Conservation (phyloP, 2,888 invertebrate genomes). For the Nomada ruficornis region DNA sequence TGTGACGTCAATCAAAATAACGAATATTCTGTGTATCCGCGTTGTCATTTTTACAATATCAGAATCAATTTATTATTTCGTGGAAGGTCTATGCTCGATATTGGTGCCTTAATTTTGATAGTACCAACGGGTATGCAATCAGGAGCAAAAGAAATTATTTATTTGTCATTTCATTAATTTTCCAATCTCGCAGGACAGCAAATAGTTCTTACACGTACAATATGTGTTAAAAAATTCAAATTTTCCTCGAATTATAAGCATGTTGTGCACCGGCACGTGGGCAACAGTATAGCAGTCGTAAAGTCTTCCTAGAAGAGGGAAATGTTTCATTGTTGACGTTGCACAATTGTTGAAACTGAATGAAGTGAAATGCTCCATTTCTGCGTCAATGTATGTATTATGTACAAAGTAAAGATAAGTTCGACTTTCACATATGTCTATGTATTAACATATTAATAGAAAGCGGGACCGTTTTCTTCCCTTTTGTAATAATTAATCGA, state of each 20-base stretch:
- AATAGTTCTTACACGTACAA: not conserved
- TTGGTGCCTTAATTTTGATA: too few species aligned
- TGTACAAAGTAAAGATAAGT: constrained; percentile 77
- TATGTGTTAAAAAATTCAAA: not conserved
- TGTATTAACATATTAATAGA: constrained; percentile 15
- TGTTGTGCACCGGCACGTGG: not conserved
- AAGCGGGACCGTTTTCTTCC: constrained; percentile 31
- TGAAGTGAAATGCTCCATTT: constrained; percentile 37
- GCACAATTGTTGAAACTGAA: constrained; percentile 37
- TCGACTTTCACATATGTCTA: constrained; percentile 1
- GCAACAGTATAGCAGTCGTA: too few species aligned
- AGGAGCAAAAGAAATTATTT: too few species aligned
- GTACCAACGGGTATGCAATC: too few species aligned
- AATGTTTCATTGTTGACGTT: constrained; percentile 40
- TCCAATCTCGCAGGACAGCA: not conserved
- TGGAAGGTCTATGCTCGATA: not conserved
- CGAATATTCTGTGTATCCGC: constrained; percentile 13
- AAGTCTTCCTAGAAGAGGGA: constrained; percentile 5
- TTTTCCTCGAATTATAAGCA: not conserved
- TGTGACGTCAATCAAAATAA: constrained; percentile 20
- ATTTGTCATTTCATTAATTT: not conserved
- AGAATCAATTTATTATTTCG: not conserved
- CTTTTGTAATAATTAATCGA: constrained; percentile 23
- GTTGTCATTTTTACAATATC: not conserved
- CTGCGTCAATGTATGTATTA: constrained; percentile 78